Evolutionary conservation across 2,797 vertebrate species (phyloP).

Genomic region (Paramormyrops hopkinsi): DNA sequence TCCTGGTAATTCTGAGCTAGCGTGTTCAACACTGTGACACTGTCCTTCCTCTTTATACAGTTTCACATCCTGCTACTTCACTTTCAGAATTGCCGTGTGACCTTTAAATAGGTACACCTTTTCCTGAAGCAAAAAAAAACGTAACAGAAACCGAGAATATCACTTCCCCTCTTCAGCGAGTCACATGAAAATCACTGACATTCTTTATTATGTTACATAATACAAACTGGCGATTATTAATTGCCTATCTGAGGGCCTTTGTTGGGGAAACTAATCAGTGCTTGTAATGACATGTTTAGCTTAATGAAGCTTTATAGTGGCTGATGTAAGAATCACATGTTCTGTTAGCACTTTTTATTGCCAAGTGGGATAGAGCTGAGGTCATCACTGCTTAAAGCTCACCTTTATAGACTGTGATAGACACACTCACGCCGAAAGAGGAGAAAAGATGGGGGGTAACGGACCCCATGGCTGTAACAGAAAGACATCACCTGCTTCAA

Average conservation of each 20-base stretch:
- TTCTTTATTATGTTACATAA: background rate
- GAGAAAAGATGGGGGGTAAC: background rate
- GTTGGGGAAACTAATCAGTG: background rate
- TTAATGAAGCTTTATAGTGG: background rate
- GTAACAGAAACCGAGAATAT: background rate
- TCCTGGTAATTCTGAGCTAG: background rate
- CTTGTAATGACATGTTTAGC: background rate
- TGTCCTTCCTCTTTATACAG: background rate
- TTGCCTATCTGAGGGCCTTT: background rate
- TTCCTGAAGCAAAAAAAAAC: background rate
- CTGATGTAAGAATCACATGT: background rate
- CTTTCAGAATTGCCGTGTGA: background rate
- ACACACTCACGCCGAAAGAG: background rate
- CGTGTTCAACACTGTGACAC: background rate
- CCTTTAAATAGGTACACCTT: background rate
- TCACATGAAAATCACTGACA: background rate
- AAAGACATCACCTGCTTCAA: background rate
- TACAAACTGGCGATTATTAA: background rate
- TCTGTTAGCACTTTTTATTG: background rate
- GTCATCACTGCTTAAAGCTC: background rate
- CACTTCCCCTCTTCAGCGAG: background rate
- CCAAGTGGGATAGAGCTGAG: background rate
- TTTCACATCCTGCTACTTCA: slow-evolving; percentile 6
- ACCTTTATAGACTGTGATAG: background rate
- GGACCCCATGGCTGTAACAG: background rate